Percentiles rank a stretch among this genome's conserved stretches.
These are phyloP conservation scores for Mimachlamys varia DNA, from an alignment of 2,888 invertebrate genomes.

Conservation along the genomic window DNA sequence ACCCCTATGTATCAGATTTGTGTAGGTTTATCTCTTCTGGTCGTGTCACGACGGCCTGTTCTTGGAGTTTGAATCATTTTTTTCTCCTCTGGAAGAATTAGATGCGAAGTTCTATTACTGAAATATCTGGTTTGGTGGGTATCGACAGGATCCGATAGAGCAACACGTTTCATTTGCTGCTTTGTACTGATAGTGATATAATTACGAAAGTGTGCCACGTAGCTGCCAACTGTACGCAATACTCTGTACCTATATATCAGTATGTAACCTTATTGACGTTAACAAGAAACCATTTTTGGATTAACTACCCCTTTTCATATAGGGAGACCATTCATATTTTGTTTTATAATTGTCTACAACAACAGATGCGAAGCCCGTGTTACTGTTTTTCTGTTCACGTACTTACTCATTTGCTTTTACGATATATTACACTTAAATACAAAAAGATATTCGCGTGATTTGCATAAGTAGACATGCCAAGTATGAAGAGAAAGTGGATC, in stretches of 20 bases:
- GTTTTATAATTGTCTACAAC: no score
- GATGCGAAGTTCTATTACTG: neutral
- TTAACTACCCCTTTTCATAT: neutral
- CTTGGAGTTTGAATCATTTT: neutral
- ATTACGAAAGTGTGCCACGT: neutral
- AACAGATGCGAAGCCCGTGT: no score
- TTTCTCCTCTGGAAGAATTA: neutral
- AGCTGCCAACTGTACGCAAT: neutral
- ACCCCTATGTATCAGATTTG: neutral
- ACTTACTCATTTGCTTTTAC: no score
- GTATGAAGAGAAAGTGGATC: no score
- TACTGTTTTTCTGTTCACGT: no score
- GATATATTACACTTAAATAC: no score
- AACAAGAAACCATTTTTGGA: neutral
- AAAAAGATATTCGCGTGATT: no score
- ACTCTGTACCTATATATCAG: neutral
- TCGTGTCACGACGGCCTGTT: neutral
- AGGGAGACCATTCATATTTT: no score
- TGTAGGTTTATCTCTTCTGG: neutral
- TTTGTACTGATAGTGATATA: neutral
- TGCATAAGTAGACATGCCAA: no score
- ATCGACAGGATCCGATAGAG: neutral
- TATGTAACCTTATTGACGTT: neutral
- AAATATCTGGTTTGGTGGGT: neutral
- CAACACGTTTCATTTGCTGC: neutral